These are phyloP conservation scores for Myiothlypis coronata DNA, from an alignment of 2,797 vertebrate species.

Conservation along the genomic window DNA sequence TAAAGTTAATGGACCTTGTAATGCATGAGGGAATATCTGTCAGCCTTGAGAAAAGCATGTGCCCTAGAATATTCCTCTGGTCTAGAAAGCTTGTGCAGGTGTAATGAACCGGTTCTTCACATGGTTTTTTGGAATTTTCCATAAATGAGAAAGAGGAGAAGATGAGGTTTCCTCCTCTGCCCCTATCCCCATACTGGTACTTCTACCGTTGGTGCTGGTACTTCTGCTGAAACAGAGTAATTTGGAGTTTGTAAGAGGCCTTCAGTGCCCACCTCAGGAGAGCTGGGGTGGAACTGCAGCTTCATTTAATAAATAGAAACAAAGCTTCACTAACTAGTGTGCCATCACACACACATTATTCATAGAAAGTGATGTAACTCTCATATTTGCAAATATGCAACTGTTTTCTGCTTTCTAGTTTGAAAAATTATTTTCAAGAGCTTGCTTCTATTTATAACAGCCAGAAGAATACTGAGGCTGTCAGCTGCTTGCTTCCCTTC, in stretches of 20 bases:
- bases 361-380: background rate
- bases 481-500: background rate
- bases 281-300: background rate
- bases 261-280: background rate
- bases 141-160: background rate
- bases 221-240: background rate
- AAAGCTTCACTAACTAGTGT: background rate
- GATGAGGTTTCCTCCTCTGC: background rate
- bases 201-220: background rate
- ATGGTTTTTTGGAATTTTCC: background rate
- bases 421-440: constrained; percentile 19
- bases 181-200: accelerated
- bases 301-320: background rate
- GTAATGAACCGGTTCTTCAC: background rate
- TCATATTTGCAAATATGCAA: background rate
- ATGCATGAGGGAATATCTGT: background rate
- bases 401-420: background rate
- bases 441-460: constrained; percentile 26
- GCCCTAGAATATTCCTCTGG: background rate
- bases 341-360: background rate
- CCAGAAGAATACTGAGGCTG: background rate
- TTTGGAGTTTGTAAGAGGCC: background rate
- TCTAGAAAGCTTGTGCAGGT: background rate
- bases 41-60: background rate
- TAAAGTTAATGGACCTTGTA: background rate